phyloP scores from a whole-genome alignment of 1,140 invertebrate species.

The Eriosoma lanigerum region DNA sequence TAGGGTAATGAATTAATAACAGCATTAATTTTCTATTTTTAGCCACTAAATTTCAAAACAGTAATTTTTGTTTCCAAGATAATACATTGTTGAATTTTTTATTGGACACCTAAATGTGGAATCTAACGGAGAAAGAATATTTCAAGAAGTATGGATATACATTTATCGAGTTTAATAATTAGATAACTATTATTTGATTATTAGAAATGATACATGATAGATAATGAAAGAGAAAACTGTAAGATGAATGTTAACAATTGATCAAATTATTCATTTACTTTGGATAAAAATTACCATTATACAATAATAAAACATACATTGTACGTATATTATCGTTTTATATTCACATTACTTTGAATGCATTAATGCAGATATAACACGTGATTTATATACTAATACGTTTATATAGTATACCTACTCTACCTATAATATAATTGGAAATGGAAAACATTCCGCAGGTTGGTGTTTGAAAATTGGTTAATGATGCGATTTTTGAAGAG shows the following conservation, averaged over 20 bases:
- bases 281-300: not conserved
- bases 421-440: not conserved
- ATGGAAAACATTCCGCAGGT: constrained; percentile 1
- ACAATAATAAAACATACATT: not conserved
- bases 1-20: too few species aligned
- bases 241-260: not conserved
- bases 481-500: constrained; percentile 32
- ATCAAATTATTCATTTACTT: not conserved
- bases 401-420: not conserved
- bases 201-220: too few species aligned
- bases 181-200: too few species aligned
- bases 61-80: too few species aligned
- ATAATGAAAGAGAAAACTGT: not conserved
- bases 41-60: too few species aligned
- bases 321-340: not conserved
- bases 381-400: not conserved
- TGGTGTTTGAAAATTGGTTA: constrained; percentile 14
- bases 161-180: too few species aligned
- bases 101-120: too few species aligned
- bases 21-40: too few species aligned
- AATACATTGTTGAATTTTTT: too few species aligned
- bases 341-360: not conserved
- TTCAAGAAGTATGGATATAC: too few species aligned
- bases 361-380: not conserved
- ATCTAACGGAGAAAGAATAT: too few species aligned